These are phyloP conservation scores for Brachynemurus nebulosus DNA, from an alignment of 2,888 invertebrate genomes.

Conservation along the genomic window DNA sequence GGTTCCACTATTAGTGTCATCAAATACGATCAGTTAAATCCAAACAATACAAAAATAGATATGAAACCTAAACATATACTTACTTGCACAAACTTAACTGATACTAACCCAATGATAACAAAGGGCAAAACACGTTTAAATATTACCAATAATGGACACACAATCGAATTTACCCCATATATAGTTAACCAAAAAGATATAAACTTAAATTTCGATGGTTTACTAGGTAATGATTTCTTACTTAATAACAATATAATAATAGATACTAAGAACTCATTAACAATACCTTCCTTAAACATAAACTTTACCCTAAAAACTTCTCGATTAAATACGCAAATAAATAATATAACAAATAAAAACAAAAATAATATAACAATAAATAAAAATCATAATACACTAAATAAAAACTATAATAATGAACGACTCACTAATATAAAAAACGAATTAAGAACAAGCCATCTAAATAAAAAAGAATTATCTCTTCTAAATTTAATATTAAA, in stretches of 20 bases:
- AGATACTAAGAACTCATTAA: too few relatives aligned
- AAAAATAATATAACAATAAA: not conserved
- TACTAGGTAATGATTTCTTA: not conserved
- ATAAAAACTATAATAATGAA: not conserved
- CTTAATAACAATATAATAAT: not conserved
- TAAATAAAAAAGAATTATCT: not conserved
- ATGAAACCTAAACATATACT: not conserved
- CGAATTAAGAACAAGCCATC: not conserved
- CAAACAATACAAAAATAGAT: not conserved
- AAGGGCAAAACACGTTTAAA: not conserved
- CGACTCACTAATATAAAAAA: not conserved
- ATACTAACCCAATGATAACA: not conserved
- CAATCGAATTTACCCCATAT: not conserved
- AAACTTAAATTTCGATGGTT: not conserved
- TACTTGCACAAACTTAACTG: not conserved
- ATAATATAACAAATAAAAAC: too few relatives aligned
- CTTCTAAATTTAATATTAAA: not conserved
- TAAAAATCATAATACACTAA: not conserved
- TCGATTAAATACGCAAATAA: too few relatives aligned
- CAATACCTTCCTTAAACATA: too few relatives aligned
- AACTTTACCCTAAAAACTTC: too few relatives aligned
- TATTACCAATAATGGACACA: not conserved
- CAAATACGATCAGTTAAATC: not conserved
- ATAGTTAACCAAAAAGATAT: not conserved
- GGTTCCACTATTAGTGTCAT: not conserved